Conservation (phyloP, 2,888 invertebrate species). For the Rhabditophanes sp. region DNA sequence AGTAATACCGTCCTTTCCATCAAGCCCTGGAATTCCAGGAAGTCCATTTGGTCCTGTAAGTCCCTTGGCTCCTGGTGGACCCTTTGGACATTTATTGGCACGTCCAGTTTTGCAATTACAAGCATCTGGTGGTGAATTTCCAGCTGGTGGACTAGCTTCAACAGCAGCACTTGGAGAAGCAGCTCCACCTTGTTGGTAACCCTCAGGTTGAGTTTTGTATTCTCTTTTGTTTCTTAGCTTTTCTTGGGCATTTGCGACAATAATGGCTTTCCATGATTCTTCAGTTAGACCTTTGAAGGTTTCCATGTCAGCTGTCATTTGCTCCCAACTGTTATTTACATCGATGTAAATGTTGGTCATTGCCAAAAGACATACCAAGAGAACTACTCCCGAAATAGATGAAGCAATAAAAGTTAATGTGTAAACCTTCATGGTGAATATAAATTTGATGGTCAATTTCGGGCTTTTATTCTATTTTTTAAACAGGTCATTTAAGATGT, state of each 20-base stretch:
- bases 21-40: slow-evolving; percentile 1
- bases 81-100: slow-evolving; percentile 9
- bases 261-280: slow-evolving; percentile 8
- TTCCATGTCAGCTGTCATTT: slow-evolving; percentile 9
- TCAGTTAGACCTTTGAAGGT: slow-evolving; percentile 9
- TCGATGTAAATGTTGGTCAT: slow-evolving; percentile 10
- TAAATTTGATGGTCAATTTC: too few relatives aligned
- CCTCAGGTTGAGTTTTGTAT: slow-evolving; percentile 5
- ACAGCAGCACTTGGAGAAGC: slow-evolving; percentile 9
- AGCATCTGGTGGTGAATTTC: slow-evolving; percentile 4
- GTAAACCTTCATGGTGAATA: slow-evolving; percentile 12
- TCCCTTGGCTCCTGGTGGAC: slow-evolving; percentile 7
- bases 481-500: too few relatives aligned
- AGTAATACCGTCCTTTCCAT: slow-evolving; percentile 7
- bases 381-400: slow-evolving; percentile 8
- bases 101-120: slow-evolving; percentile 8
- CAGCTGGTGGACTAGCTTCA: slow-evolving; percentile 9
- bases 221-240: too few relatives aligned
- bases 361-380: slow-evolving; percentile 9
- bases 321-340: slow-evolving; percentile 6
- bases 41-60: slow-evolving; percentile 9
- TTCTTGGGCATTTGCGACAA: slow-evolving; percentile 5
- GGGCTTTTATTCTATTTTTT: too few relatives aligned
- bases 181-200: slow-evolving; percentile 2
- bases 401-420: slow-evolving; percentile 10